A percentile compares a stretch with the other conserved stretches of the same genome.
phyloP scores from a whole-genome alignment of 2,113 vertebrate species.

The Centrocercus urophasianus region DNA sequence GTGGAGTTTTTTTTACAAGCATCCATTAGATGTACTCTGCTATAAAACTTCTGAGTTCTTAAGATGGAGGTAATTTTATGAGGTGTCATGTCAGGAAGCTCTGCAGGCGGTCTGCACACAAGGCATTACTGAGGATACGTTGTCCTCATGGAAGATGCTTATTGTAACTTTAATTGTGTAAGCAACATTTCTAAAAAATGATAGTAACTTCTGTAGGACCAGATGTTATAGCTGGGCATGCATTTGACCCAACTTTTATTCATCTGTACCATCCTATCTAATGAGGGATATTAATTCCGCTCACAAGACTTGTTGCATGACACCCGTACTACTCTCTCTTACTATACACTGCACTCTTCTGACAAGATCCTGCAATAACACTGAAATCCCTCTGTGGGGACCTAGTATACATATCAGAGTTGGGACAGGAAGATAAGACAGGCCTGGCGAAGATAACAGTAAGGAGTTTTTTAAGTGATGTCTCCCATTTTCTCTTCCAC shows the following conservation, averaged over 20 bases:
- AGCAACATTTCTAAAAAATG: background rate
- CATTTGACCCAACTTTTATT: background rate
- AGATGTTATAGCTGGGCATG: background rate
- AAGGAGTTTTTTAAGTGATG: background rate
- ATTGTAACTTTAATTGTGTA: background rate
- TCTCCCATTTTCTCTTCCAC: background rate
- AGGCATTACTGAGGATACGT: rapidly evolving
- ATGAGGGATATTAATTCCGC: background rate
- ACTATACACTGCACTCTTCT: conserved; percentile 53
- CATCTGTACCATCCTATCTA: background rate
- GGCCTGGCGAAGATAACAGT: background rate
- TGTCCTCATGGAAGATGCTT: rapidly evolving
- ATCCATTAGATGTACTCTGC: background rate
- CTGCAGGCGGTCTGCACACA: background rate
- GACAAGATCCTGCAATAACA: conserved; percentile 32
- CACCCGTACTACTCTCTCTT: background rate
- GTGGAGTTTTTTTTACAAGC: background rate
- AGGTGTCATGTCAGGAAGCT: background rate
- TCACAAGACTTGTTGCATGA: background rate
- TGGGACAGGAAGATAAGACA: background rate
- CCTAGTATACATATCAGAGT: background rate
- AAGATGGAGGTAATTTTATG: background rate
- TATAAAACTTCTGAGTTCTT: background rate
- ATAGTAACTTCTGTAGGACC: background rate
- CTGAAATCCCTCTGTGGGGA: background rate